phyloP scores from a whole-genome alignment of 2,113 vertebrate genomes.

The Seriola quinqueradiata region DNA sequence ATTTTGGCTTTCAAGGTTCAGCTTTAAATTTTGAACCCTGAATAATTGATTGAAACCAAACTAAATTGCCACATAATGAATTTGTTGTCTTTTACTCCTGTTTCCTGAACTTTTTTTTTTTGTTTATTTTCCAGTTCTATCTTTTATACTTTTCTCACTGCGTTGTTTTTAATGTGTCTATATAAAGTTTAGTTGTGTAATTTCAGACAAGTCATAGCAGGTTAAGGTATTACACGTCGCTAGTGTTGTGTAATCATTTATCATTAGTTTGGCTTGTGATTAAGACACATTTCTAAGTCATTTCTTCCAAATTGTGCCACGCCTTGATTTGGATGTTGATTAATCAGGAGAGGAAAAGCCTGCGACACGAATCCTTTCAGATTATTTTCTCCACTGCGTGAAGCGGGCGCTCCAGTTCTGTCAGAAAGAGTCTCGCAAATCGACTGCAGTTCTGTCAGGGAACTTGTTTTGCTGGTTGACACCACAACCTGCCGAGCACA shows the following conservation, averaged over 20 bases:
- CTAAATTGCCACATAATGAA: background rate
- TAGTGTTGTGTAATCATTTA: constrained; percentile 18
- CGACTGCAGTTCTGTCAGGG: constrained; percentile 8
- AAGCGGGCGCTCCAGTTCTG: constrained; percentile 42
- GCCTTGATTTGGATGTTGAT: constrained; percentile 22
- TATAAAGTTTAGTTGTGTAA: constrained; percentile 10
- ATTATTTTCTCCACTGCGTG: background rate
- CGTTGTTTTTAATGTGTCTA: background rate
- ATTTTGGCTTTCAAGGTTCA: background rate
- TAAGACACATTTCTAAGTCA: constrained; percentile 23
- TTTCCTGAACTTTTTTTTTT: background rate
- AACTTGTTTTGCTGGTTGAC: constrained; percentile 1
- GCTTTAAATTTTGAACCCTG: background rate
- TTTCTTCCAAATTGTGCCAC: constrained; percentile 24
- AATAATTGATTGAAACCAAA: background rate
- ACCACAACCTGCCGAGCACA: background rate
- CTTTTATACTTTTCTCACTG: background rate
- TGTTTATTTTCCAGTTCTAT: background rate
- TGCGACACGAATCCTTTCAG: constrained; percentile 9
- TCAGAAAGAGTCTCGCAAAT: constrained; percentile 29
- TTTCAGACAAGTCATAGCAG: constrained; percentile 49
- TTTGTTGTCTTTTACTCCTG: background rate
- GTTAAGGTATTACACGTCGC: background rate
- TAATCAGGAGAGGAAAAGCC: constrained; percentile 17
- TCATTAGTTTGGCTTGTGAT: constrained; percentile 35